Evolutionary conservation across 2,113 vertebrate genomes (phyloP).

Genomic region (Macrotus californicus): DNA sequence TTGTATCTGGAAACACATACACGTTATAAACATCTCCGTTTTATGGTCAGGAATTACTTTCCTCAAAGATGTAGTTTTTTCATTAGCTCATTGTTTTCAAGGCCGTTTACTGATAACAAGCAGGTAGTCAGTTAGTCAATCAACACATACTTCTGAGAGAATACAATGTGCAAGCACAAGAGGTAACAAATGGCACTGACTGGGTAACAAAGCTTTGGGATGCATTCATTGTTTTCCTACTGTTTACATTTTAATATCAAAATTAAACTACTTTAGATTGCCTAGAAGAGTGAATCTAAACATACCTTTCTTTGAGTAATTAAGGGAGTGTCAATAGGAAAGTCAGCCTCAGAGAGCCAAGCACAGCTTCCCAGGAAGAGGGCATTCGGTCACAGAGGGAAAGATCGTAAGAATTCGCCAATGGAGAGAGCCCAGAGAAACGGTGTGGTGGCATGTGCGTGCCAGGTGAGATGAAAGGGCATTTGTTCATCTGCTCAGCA

Average conservation of each 20-base stretch:
- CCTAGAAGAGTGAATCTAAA: neutral
- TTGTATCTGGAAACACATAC: neutral
- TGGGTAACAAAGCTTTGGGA: neutral
- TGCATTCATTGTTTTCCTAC: neutral
- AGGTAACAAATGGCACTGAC: neutral
- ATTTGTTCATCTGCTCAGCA: neutral
- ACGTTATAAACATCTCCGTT: neutral
- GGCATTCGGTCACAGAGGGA: neutral
- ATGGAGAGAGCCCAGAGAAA: neutral
- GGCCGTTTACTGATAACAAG: neutral
- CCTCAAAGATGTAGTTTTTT: neutral
- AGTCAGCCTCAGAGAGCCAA: neutral
- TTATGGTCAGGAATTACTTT: neutral
- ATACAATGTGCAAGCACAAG: neutral
- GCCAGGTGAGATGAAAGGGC: neutral
- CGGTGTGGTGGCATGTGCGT: neutral
- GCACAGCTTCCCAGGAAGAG: neutral
- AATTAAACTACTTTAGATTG: neutral
- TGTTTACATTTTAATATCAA: neutral
- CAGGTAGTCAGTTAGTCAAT: neutral
- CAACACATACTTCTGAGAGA: neutral
- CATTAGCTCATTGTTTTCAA: neutral
- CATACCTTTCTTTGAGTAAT: neutral
- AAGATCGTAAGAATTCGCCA: neutral
- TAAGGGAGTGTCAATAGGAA: neutral